Base-by-base conservation (phyloP, 2,113 vertebrate genomes). In the Onychostoma macrolepis region DNA sequence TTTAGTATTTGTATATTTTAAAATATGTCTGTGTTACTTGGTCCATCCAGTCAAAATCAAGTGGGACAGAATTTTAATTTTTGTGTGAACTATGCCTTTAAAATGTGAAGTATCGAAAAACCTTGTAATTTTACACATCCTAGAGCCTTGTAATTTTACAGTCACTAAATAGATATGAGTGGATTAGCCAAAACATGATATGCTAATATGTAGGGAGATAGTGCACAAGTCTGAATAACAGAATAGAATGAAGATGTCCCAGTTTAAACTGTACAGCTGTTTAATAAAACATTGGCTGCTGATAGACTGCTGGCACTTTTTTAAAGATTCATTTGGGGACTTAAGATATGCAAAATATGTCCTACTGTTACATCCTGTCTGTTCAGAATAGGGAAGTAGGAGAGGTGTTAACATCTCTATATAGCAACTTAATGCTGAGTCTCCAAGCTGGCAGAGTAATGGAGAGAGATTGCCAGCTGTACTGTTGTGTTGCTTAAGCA, bases 391-490 rank as follows among this genome's bases (percentile, higher is more conserved):
- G 56, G 11, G 61, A 21, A 33, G 65, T 85, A 56, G 13, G 48
- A 86, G 41, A 48, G n/a, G 65, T 80, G 85, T 86, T 71, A 80
- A 80, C 56, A 65, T 33, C 84, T 80, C 61, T 80, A 80, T 72
- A 72, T 72, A 65, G 21, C 61, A 69, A 48, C 21, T 21, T 28
- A 71, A 43, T 36, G 61, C 61, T 80, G 41, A 79, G 30, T 85
- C 77, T 80, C 77, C 41, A 48, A 72, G 36, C 58, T 86, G 85
- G 58, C 85, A 65, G 77, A 69, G 61, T 65, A 69, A 67, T 10
- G 2, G 63, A 15, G 63, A 80, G 43, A 67, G 76, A 53, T 86
- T 86, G 30, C 76, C 75, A 86, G 78, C 30, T 80, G 63, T 67
- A 50, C 28, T 53, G 74, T 77, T 76, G n/a, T 56, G 38, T 74